Conservation (phyloP, 2,888 invertebrate genomes). For the Eudasyphora cyanicolor region DNA sequence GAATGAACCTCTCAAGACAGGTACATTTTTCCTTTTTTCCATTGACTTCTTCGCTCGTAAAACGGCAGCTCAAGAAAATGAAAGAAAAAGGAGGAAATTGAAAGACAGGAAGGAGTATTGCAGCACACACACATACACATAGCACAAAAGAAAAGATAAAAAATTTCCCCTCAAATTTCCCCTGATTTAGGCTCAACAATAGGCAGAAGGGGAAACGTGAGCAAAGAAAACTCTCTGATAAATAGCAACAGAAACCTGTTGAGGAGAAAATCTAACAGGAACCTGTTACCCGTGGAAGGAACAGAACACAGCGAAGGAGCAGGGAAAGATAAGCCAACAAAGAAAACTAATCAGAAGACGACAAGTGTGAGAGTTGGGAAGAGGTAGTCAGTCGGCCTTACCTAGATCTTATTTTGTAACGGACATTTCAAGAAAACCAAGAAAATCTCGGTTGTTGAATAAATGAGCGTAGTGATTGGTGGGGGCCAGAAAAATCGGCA, state of each 20-base stretch:
- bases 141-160: slow-evolving; percentile 24
- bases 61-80: slow-evolving; percentile 18
- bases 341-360: slow-evolving; percentile 46
- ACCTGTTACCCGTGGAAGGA: slow-evolving; percentile 43
- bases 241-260: slow-evolving; percentile 42
- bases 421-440: neutral
- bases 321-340: neutral
- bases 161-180: slow-evolving; percentile 57
- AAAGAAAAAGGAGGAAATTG: slow-evolving; percentile 2
- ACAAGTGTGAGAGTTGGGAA: slow-evolving; percentile 41
- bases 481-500: too few relatives aligned
- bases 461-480: neutral
- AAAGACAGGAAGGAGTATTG: slow-evolving; percentile 34
- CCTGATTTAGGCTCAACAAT: slow-evolving; percentile 44
- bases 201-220: neutral
- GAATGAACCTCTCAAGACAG: slow-evolving; percentile 23
- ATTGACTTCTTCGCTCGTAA: neutral
- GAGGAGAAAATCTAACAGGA: slow-evolving; percentile 58
- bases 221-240: slow-evolving; percentile 32
- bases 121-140: slow-evolving; percentile 7
- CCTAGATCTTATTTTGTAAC: neutral
- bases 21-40: slow-evolving; percentile 31
- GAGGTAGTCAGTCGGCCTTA: too few relatives aligned
- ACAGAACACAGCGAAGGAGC: too few relatives aligned
- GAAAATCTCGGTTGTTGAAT: slow-evolving; percentile 6